Evolutionary conservation across 2,113 vertebrate species (phyloP).

Genomic region (Lepus europaeus): DNA sequence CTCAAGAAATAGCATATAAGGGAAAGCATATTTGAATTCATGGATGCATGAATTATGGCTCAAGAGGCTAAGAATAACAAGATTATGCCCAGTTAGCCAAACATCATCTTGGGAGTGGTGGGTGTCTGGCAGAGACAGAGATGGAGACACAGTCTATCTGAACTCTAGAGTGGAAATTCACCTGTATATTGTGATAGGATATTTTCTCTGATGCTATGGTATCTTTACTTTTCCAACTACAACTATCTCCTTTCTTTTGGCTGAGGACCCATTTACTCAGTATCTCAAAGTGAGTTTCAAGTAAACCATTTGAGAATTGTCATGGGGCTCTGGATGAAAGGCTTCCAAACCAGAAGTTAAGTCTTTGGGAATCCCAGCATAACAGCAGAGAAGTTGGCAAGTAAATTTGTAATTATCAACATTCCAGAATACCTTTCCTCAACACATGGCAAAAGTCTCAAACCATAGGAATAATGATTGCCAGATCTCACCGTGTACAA

Average conservation of each 20-base stretch:
- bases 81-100: not conserved
- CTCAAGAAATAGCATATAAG: not conserved
- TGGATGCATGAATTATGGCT: not conserved
- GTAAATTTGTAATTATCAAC: not conserved
- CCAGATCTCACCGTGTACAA: not conserved
- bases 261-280: not conserved
- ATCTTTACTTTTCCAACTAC: not conserved
- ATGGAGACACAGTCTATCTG: not conserved
- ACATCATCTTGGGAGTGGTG: not conserved
- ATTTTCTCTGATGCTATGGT: not conserved
- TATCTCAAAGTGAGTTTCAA: slow-evolving; percentile 57
- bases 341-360: slow-evolving; percentile 7
- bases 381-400: not conserved
- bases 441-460: not conserved
- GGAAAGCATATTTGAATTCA: not conserved
- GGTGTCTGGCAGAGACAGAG: not conserved
- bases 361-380: not conserved
- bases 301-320: not conserved
- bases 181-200: not conserved
- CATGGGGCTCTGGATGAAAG: not conserved
- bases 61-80: not conserved
- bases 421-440: slow-evolving; percentile 36
- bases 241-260: not conserved
- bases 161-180: not conserved
- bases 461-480: not conserved